phyloP scores from a whole-genome alignment of 2,797 vertebrate species.

The Benthosema pterotum region DNA sequence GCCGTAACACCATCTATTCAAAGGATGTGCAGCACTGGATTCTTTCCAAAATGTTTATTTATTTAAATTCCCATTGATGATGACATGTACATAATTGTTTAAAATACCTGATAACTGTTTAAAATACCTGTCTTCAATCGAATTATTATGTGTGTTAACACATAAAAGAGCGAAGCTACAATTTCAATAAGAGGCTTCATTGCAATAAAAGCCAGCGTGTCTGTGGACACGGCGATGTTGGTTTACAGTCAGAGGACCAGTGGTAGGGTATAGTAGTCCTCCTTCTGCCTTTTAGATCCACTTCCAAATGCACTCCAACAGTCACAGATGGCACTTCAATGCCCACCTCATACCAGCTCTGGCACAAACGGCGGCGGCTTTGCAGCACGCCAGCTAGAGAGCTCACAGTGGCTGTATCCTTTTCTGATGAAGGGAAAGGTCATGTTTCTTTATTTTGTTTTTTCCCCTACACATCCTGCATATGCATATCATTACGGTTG shows the following conservation, averaged over 20 bases:
- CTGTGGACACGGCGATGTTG: slow-evolving; percentile 7
- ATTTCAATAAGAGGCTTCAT: slow-evolving; percentile 8
- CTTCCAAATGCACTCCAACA: slow-evolving; percentile 51
- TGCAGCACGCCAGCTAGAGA: slow-evolving; percentile 50
- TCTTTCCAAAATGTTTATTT: no score
- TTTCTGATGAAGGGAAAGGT: slow-evolving; percentile 45
- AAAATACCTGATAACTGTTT: no score
- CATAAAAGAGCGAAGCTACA: background rate
- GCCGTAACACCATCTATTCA: no score
- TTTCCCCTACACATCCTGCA: slow-evolving; percentile 12
- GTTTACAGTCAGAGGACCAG: slow-evolving; percentile 15
- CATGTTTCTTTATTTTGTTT: slow-evolving; percentile 13
- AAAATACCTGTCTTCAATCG: no score
- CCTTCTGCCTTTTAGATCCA: slow-evolving; percentile 31
- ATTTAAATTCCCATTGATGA: no score
- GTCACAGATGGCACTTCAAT: slow-evolving; percentile 64
- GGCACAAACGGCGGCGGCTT: slow-evolving; percentile 49
- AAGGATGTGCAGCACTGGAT: no score
- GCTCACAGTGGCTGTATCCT: slow-evolving; percentile 26
- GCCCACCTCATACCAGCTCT: slow-evolving; percentile 43
- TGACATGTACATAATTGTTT: no score
- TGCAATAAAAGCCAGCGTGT: slow-evolving; percentile 1
- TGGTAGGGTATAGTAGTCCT: background rate
- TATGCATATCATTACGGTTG: background rate
- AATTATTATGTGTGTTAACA: no score